Base-by-base conservation (phyloP, 2,888 invertebrate genomes). In the Eupithecia abbreviata region DNA sequence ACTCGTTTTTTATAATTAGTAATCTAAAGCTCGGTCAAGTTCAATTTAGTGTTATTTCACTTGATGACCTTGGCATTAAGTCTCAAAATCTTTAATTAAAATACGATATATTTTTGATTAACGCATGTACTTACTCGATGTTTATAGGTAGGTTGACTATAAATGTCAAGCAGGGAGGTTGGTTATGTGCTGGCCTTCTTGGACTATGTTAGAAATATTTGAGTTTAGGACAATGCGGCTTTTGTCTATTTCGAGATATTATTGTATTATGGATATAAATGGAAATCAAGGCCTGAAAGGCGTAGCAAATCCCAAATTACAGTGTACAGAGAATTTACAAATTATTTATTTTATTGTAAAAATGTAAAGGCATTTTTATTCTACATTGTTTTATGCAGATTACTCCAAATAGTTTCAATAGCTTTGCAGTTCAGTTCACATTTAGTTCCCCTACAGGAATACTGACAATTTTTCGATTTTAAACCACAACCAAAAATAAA, bases 401-500 rank as follows among this genome's bases (percentile, higher is more conserved):
- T 7, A 58, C 58, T 18, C 9, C 3, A 18, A 58, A 18, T 5
- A 18, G 9, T 18, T 58, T 18, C 58, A 58, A n/a, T n/a, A 51
- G 15, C 55, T 55, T 9, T 58, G 58, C 18, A 58, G 58, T 9
- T 9, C 58, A 18, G 10, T 58, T 58, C 10, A 58, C 18, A 58
- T 18, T 58, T 58, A 0, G 10, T 58, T 30, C n/a, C 18, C 30
- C 4, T 10, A 12, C 30, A 62, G 62, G 30, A 62, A 62, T 12
- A 30, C 30, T 68, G 76, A 72, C 72, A 79, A 78, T 79, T 75
- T 76, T 68, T 67, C 73, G 71, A 79, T 80, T 79, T 79, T 73
- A 77, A 76, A 67, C 74, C 71, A 55, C 74, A 76, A 77, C 76
- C 70, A 72, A 76, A 82, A 81, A 79, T 77, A 80, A 80, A 68